Percentiles rank a stretch among this genome's conserved stretches.
These are phyloP conservation scores for Belgica antarctica DNA, from an alignment of 2,888 invertebrate species.

Conservation along the genomic window DNA sequence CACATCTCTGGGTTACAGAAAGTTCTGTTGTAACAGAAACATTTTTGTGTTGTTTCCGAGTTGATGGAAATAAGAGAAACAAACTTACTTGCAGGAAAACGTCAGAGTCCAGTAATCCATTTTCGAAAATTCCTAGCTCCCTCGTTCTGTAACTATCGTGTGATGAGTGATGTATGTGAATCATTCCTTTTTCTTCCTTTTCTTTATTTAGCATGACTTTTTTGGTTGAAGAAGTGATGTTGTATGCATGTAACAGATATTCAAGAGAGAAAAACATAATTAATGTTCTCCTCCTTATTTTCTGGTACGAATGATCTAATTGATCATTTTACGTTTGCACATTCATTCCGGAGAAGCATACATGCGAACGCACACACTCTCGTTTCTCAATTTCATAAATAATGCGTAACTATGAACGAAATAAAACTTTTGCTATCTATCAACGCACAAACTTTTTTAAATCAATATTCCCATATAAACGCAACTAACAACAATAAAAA, in stretches of 20 bases:
- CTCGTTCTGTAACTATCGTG: conserved; percentile 62
- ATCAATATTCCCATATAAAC: conserved; percentile 44
- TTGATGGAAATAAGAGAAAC: neutral
- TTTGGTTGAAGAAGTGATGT: too few relatives aligned
- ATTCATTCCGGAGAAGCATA: too few relatives aligned
- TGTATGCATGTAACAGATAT: conserved; percentile 58
- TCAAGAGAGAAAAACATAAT: conserved; percentile 44
- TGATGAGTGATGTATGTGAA: conserved; percentile 60
- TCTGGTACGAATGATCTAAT: conserved; percentile 8
- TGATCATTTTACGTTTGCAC: conserved; percentile 13
- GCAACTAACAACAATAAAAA: conserved; percentile 42
- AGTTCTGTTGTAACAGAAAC: neutral
- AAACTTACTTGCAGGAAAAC: conserved; percentile 85
- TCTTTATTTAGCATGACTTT: conserved; percentile 93
- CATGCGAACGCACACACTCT: neutral
- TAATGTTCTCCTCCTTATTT: conserved; percentile 43
- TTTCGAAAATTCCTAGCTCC: conserved; percentile 82
- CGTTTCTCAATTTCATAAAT: neutral
- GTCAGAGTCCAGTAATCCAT: conserved; percentile 87
- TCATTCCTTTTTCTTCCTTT: conserved; percentile 78
- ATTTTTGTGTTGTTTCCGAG: conserved; percentile 2
- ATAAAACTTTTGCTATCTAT: conserved; percentile 34
- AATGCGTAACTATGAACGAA: conserved; percentile 40
- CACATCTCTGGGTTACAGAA: neutral
- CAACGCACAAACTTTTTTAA: conserved; percentile 36